Base-by-base conservation (phyloP, 2,113 vertebrate species). In the Podocnemis expansa region DNA sequence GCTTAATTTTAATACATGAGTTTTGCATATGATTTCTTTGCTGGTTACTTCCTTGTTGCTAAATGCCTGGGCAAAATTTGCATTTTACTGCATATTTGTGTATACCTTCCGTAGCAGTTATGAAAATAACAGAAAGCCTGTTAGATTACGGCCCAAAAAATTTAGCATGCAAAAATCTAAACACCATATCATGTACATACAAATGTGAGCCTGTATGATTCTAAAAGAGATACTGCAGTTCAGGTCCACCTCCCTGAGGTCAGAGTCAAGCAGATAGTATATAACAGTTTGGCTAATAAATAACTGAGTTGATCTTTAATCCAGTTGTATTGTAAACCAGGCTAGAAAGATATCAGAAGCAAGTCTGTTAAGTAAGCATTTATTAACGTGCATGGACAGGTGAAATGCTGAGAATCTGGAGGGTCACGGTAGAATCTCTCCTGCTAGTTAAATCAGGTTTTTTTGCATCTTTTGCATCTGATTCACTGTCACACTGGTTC, bases 191-290 rank as follows among this genome's bases (percentile, higher is more conserved):
- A 0, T 5, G 80, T 49, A 3, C 2, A 84, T 70, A 76, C 88
- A 94, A 85, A 87, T 34, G 81, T 0, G 56, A 34, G 79, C 85
- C 83, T 6, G 88, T 17, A 4, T n/a, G 93, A 90, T 93, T 88
- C 80, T 90, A 95, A 81, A 84, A 93, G 93, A 84, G 90, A 84
- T 94, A 58, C 82, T 91, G 80, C 84, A 93, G 38, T 94, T 83
- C 60, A 34, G 86, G 76, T 82, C 89, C 88, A 0, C 86, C 67
- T 58, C 90, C 95, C 90, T 78, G 88, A 90, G 92, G 95, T 43
- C 73, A 45, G 89, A 95, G 80, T 79, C 60, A 90, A 78, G 82
- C 88, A 89, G 84, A 41, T 78, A 94, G 80, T 2, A 75, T 89
- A 16, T 11, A 60, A 4, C 4, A 55, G 84, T 84, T 93, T 89